These are phyloP conservation scores for Andrena bucephala DNA, from an alignment of 2,888 invertebrate species.

Conservation along the genomic window DNA sequence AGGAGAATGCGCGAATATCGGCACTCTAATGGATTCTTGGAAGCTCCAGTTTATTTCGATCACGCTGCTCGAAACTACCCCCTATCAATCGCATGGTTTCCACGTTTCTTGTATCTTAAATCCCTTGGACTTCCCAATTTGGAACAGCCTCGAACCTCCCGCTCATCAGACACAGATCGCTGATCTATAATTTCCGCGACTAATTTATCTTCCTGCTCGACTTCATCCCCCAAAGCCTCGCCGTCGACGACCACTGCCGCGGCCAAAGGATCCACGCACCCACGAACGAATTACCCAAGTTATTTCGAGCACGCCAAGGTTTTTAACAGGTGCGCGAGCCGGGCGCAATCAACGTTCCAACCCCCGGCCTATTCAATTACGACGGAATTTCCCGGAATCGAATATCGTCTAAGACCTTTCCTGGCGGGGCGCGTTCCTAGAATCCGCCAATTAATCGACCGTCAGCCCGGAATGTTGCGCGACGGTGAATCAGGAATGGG, in stretches of 20 bases:
- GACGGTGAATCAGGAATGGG: constrained; percentile 66
- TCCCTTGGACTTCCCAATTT: no score
- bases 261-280: not conserved
- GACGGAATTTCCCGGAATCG: constrained; percentile 44
- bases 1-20: no score
- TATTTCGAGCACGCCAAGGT: constrained; percentile 26
- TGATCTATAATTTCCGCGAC: no score
- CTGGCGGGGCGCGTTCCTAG: constrained; percentile 45
- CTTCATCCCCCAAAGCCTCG: no score
- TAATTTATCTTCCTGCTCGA: no score
- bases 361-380: constrained; percentile 46
- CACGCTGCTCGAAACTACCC: no score
- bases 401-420: constrained; percentile 49
- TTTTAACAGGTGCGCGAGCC: constrained; percentile 38
- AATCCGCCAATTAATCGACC: constrained; percentile 68
- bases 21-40: no score
- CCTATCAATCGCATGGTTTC: no score
- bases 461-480: constrained; percentile 58
- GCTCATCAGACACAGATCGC: no score
- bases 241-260: not conserved
- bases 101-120: no score
- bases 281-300: constrained; percentile 29
- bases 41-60: no score
- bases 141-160: no score
- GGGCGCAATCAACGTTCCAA: constrained; percentile 47